Conservation (phyloP, 2,113 vertebrate species). For the Myanophis thanlyinensis region DNA sequence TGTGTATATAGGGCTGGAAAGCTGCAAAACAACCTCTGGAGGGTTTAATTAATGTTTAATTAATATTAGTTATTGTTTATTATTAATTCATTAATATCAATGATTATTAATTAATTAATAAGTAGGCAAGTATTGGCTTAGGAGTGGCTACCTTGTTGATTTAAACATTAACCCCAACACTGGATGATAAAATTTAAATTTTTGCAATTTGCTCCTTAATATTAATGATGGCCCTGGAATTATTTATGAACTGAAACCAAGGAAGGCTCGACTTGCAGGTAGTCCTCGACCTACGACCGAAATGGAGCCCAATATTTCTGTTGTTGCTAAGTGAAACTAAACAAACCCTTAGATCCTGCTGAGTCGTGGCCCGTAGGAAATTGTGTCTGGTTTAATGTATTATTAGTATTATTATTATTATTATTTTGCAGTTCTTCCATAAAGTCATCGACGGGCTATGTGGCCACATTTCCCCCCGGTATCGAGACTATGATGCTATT, state of each 20-base stretch:
- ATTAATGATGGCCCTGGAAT: neutral
- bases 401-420: no score
- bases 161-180: neutral
- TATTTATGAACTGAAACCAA: rapidly evolving
- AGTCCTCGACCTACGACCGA: no score
- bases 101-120: no score
- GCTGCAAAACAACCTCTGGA: neutral
- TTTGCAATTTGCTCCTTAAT: neutral
- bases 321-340: no score
- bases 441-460: slow-evolving; percentile 87
- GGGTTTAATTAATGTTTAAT: neutral
- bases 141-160: neutral
- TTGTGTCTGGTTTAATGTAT: rapidly evolving
- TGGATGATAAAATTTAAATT: neutral
- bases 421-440: slow-evolving; percentile 82
- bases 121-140: neutral
- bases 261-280: neutral
- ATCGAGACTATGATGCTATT: slow-evolving; percentile 74
- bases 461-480: slow-evolving; percentile 74
- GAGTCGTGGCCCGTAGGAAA: neutral
- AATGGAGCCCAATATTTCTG: no score
- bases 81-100: neutral
- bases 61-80: no score
- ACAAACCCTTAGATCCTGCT: neutral
- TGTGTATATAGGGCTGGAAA: no score